Evolutionary conservation across 1,140 invertebrate genomes (phyloP).

Genomic region (Ceratitis capitata): DNA sequence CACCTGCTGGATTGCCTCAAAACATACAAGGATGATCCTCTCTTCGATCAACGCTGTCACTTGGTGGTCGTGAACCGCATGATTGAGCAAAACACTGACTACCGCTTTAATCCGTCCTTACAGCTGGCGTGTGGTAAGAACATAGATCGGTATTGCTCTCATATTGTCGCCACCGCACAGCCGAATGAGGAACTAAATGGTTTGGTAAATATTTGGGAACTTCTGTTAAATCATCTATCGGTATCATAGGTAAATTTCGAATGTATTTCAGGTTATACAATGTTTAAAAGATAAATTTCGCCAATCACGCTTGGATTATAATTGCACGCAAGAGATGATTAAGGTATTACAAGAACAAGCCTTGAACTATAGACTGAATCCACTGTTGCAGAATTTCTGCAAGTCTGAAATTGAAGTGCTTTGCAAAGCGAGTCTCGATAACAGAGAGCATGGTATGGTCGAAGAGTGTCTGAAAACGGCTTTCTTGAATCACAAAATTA

Average conservation of each 20-base stretch:
- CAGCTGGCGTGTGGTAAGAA: constrained; percentile 81
- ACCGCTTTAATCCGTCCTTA: constrained; percentile 88
- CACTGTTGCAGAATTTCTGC: constrained; percentile 81
- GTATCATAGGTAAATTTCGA: too few species aligned
- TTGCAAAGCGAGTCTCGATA: constrained; percentile 68
- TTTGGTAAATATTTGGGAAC: constrained; percentile 62
- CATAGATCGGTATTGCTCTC: constrained; percentile 75
- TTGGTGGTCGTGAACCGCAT: constrained; percentile 86
- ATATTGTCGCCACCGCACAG: constrained; percentile 60
- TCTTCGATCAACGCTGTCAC: constrained; percentile 88
- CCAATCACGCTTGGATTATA: constrained; percentile 74
- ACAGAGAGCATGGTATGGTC: constrained; percentile 70
- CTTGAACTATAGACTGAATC: constrained; percentile 87
- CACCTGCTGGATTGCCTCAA: constrained; percentile 80
- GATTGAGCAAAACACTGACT: constrained; percentile 92
- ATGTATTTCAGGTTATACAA: constrained; percentile 68
- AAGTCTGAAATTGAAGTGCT: constrained; percentile 74
- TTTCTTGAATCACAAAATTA: constrained; percentile 77
- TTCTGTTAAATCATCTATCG: not conserved
- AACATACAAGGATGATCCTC: constrained; percentile 79
- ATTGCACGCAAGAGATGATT: constrained; percentile 84
- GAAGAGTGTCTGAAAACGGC: constrained; percentile 91
- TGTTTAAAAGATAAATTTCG: constrained; percentile 82
- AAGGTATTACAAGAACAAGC: constrained; percentile 86
- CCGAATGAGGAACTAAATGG: constrained; percentile 72